Conservation (phyloP, 2,888 invertebrate species). For the Tridacna crocea region DNA sequence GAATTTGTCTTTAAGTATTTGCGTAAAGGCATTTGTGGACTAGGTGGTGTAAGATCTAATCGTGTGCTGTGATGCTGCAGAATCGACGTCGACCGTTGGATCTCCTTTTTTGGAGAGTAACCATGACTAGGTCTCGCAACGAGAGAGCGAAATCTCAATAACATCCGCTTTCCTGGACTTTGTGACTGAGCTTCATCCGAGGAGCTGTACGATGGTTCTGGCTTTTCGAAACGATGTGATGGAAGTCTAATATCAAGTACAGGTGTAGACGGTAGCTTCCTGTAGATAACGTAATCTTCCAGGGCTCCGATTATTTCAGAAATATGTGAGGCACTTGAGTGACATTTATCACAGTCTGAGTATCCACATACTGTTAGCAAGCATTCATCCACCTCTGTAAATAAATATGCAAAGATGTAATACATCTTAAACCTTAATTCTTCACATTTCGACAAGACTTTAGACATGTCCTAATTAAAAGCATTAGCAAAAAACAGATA, state of each 20-base stretch:
- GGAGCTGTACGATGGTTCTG: slow-evolving; percentile 41
- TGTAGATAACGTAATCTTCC: slow-evolving; percentile 70
- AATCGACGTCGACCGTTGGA: slow-evolving; percentile 64
- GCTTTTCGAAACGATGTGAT: slow-evolving; percentile 40
- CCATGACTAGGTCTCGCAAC: slow-evolving; percentile 46
- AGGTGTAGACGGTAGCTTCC: slow-evolving; percentile 74
- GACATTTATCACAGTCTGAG: slow-evolving; percentile 47
- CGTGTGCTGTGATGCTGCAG: slow-evolving; percentile 61
- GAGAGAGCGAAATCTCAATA: slow-evolving; percentile 53
- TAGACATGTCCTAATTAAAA: too few relatives aligned
- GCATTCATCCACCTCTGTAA: slow-evolving; percentile 75
- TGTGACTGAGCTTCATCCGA: slow-evolving; percentile 44
- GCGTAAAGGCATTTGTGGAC: slow-evolving; percentile 27
- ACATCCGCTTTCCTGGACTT: slow-evolving; percentile 46
- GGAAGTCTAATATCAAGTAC: slow-evolving; percentile 66
- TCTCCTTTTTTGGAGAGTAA: slow-evolving; percentile 47
- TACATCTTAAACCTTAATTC: too few relatives aligned
- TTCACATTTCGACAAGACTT: too few relatives aligned
- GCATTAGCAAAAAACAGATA: too few relatives aligned
- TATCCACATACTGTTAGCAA: slow-evolving; percentile 73
- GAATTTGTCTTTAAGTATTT: slow-evolving; percentile 48
- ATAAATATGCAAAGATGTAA: background rate
- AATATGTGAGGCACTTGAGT: slow-evolving; percentile 51
- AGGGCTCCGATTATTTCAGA: slow-evolving; percentile 69
- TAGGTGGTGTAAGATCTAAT: slow-evolving; percentile 20